Evolutionary conservation across 2,113 vertebrate species (phyloP).

Genomic region (Clarias magur): DNA sequence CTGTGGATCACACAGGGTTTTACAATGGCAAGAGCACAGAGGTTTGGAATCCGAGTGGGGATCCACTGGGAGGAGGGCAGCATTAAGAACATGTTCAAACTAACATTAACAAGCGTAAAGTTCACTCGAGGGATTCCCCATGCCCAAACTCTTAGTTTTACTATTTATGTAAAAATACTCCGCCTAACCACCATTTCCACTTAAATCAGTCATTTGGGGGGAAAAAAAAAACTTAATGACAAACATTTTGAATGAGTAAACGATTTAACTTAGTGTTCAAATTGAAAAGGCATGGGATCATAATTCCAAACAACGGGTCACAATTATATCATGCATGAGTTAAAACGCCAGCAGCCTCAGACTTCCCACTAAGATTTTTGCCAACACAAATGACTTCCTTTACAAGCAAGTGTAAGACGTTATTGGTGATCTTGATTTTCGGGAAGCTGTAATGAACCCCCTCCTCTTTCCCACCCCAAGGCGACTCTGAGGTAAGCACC

Average conservation of each 20-base stretch:
- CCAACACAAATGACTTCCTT: conserved; percentile 39
- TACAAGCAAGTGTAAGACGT: conserved; percentile 36
- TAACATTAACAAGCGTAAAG: conserved; percentile 40
- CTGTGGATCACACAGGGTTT: conserved; percentile 43
- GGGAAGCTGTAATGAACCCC: conserved; percentile 45
- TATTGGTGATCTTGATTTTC: conserved; percentile 46
- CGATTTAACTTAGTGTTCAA: conserved; percentile 9
- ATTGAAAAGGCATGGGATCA: conserved; percentile 20
- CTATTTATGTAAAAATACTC: conserved; percentile 6
- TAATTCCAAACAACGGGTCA: conserved; percentile 15
- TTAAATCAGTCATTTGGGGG: conserved; percentile 13
- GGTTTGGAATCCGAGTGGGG: conserved; percentile 2
- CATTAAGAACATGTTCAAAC: conserved; percentile 35
- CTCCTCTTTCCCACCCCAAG: neutral
- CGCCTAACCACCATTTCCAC: conserved; percentile 11
- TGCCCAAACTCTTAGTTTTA: neutral
- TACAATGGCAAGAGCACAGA: conserved; percentile 32
- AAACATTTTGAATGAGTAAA: neutral
- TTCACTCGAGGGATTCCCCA: conserved; percentile 1
- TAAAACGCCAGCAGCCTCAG: conserved; percentile 21
- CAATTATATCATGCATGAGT: conserved; percentile 22
- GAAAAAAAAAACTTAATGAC: neutral
- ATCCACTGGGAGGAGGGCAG: conserved; percentile 7
- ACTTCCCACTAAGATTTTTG: conserved; percentile 19
- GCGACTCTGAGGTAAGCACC: conserved; percentile 44